A percentile compares a stretch with the other conserved stretches of the same genome.
Conservation (phyloP, 2,113 vertebrate genomes). For the Nibea coibor region DNA sequence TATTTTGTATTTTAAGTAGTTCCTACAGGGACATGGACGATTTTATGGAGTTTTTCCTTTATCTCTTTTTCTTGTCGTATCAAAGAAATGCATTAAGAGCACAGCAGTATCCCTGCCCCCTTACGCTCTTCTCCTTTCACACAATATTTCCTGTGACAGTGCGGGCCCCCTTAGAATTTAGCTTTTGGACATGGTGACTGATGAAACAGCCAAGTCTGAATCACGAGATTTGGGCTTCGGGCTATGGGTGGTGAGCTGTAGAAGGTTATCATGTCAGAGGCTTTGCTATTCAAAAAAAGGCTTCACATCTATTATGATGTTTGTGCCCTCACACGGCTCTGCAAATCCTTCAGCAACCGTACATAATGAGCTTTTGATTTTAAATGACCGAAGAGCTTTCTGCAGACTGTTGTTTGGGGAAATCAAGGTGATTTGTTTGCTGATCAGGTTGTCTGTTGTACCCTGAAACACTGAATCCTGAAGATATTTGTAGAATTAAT, state of each 20-base stretch:
- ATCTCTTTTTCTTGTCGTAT: constrained; percentile 56
- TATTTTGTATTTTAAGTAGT: constrained; percentile 56
- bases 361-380: constrained; percentile 65
- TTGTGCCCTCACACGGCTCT: constrained; percentile 43
- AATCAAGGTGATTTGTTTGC: constrained; percentile 17
- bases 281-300: constrained; percentile 50
- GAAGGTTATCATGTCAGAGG: constrained; percentile 71
- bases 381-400: constrained; percentile 40
- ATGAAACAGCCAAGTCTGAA: constrained; percentile 76
- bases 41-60: constrained; percentile 4
- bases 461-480: constrained; percentile 9
- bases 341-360: constrained; percentile 48
- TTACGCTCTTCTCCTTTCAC: constrained; percentile 48
- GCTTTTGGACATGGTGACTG: constrained; percentile 77
- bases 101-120: constrained; percentile 61
- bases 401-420: constrained; percentile 21
- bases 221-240: constrained; percentile 65
- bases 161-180: constrained; percentile 55
- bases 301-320: constrained; percentile 39
- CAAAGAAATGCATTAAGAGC: constrained; percentile 73
- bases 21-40: constrained; percentile 43
- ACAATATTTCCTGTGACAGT: constrained; percentile 71
- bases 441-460: constrained; percentile 27
- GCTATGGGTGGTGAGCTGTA: constrained; percentile 67
- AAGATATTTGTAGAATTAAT: neutral